Conservation (phyloP, 2,113 vertebrate genomes). For the Mobula hypostoma region DNA sequence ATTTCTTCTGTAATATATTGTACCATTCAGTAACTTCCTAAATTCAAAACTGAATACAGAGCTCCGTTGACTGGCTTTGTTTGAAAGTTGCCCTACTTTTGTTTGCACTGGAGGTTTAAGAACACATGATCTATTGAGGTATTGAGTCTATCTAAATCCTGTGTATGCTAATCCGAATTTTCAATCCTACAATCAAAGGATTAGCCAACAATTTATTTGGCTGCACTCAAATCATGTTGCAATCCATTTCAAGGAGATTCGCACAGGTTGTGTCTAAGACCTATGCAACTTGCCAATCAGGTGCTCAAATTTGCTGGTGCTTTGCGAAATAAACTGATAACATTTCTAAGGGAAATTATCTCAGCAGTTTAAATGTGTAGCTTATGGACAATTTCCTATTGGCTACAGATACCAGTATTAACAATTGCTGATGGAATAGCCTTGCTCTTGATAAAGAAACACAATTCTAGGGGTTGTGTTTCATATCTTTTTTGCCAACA, state of each 20-base stretch:
- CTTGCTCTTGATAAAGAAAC: neutral
- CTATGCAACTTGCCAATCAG: neutral
- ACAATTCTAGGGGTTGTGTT: neutral
- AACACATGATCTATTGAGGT: neutral
- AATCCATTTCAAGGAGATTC: neutral
- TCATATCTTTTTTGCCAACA: neutral
- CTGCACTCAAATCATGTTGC: neutral
- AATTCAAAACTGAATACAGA: neutral
- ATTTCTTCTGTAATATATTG: neutral
- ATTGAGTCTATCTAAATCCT: neutral
- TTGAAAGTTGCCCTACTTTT: neutral
- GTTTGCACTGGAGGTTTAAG: neutral
- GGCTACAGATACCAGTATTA: neutral
- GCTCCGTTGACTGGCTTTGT: neutral
- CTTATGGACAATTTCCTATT: neutral
- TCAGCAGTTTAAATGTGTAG: neutral
- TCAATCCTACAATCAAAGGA: constrained; percentile 26
- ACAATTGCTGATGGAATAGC: neutral
- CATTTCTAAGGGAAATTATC: neutral
- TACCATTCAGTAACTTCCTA: neutral
- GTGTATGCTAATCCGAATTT: neutral
- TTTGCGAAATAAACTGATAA: neutral
- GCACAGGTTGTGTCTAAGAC: neutral
- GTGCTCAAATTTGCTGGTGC: neutral
- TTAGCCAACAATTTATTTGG: constrained; percentile 7